Base-by-base conservation (phyloP, 2,797 vertebrate genomes). In the Coregonus suidteri region DNA sequence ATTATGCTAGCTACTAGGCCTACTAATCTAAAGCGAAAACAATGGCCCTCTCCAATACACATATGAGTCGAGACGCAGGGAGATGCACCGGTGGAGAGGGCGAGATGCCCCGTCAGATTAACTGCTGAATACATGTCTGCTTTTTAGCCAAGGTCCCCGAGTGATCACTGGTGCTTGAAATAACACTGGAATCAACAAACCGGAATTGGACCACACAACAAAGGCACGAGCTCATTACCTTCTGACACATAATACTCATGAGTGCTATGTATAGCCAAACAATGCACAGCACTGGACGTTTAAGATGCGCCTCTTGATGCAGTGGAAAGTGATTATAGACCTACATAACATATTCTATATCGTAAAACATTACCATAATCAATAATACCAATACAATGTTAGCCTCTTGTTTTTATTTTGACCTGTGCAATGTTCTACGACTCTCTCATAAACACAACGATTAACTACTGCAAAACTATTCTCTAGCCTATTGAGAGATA, bases 131-230 rank as follows among this genome's bases (percentile, higher is more conserved):
- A 88, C 91, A 91, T 89, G 92, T 90, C 91, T 92, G 90, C 87
- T 81, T 78, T 74, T 54, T 83, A 77, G 84, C 81, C 83, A 18
- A 81, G 83, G 80, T 78, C 66, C 79, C 70, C 79, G 81, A 83
- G 86, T 88, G 90, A 78, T 81, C 91, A 85, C 74, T 84, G 88
- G 85, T 73, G 91, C 91, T 93, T 93, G 92, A 93, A 95, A 92
- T 93, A 94, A 93, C 91, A 93, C 85, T 78, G 89, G 88, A 93
- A 93, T 91, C 89, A 88, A 92, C 92, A 93, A 90, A 88, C 82
- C 78, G 72, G 62, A 81, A 66, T 53, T 72, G 84, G 90, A 90
- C 85, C 89, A 84, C 90, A 91, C 87, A 91, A 79, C 89, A 84
- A 30, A 80, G 47, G 47, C 75, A 62, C 67, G 62, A 66, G 64